Base-by-base conservation (phyloP, 2,113 vertebrate species). In the Spilogale gracilis region DNA sequence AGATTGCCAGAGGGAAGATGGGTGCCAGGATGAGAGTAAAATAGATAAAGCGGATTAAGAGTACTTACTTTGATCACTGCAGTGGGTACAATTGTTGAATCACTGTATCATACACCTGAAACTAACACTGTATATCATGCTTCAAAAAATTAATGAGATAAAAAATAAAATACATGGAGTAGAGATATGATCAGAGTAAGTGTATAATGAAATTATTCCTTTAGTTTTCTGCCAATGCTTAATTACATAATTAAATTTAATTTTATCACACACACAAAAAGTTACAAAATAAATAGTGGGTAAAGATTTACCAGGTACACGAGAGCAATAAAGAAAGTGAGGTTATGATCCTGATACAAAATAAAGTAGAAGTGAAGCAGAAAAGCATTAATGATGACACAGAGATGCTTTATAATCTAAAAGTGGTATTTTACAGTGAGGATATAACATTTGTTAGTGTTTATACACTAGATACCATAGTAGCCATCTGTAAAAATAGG, bases 331-430 rank as follows among this genome's bases (percentile, higher is more conserved):
- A 82, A 45, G 81, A 84, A 20, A 76, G 18, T 20, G 38, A 17
- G 5, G 1, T 73, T 80, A 52, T 63, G 14, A 73, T 81, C 61
- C 23, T 10, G 32, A 20, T 79, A 67, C 9, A 13, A 50, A 65
- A 82, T 25, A 74, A 88, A 88, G 54, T 50, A 86, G 58, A 74
- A 74, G 48, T 81, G 71, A 92, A 87, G 48, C 56, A 86, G 32
- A 94, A 94, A 86, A 67, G 10, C 52, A 79, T 45, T 76, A 58
- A 23, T 81, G 76, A 23, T 65, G 56, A 88, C 14, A 83, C 32
- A 81, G 78, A 92, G 20, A 74, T 76, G 14, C 27, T 90, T 84
- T 95, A 76, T 74, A 74, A 63, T 65, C 87, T 78, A 56, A 90
- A 74, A 67, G 7, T 79, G 21, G 16, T 85, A 52, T 65, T 92